Conservation (phyloP, 1,140 invertebrate genomes). For the Helicoverpa armigera region DNA sequence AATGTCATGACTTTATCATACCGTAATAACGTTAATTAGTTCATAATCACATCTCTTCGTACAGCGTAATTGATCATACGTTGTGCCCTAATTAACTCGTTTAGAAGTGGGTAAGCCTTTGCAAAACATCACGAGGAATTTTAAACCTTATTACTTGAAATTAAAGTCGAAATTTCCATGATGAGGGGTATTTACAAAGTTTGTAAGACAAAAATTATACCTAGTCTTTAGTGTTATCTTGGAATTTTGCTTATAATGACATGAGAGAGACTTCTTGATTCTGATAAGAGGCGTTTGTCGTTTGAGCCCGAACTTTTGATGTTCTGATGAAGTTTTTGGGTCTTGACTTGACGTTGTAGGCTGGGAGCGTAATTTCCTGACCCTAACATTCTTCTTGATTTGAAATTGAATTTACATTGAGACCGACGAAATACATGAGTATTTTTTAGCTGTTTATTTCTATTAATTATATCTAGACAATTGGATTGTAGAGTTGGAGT, state of each 20-base stretch:
- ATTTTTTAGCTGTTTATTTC: too few species aligned
- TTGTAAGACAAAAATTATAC: constrained; percentile 13
- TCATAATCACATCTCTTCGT: constrained; percentile 29
- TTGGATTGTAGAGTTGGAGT: too few species aligned
- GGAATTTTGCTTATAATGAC: constrained; percentile 4
- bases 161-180: not conserved
- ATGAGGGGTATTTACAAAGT: not conserved
- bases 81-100: constrained; percentile 29
- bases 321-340: constrained; percentile 5
- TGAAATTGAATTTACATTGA: too few species aligned
- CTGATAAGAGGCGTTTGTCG: constrained; percentile 18
- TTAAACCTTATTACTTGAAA: not conserved
- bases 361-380: not conserved
- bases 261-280: constrained; percentile 5
- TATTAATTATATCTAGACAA: too few species aligned
- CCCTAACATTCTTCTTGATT: not conserved
- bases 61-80: constrained; percentile 28
- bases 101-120: constrained; percentile 12
- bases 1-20: not conserved
- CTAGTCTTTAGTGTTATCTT: constrained; percentile 20
- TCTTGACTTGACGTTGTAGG: not conserved
- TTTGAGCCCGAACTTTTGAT: not conserved
- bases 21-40: constrained; percentile 25
- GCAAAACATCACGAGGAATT: not conserved
- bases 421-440: too few species aligned